phyloP scores from a whole-genome alignment of 2,113 vertebrate genomes.

The Sinocyclocheilus anophthalmus region DNA sequence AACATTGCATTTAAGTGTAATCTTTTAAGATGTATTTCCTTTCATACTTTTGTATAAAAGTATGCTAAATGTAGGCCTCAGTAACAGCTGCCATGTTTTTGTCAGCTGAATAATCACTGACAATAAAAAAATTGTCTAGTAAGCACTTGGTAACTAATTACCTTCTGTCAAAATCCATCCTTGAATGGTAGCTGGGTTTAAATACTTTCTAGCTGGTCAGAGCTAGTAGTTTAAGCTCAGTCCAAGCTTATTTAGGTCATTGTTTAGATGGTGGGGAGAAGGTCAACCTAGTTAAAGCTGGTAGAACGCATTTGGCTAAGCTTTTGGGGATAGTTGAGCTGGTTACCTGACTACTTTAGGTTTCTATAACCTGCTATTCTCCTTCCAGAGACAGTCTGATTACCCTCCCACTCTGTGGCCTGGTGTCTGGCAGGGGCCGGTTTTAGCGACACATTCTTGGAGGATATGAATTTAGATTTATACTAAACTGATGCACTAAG shows the following conservation, averaged over 20 bases:
- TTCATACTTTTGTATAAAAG: neutral
- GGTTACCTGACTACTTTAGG: neutral
- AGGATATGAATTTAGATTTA: conserved; percentile 51
- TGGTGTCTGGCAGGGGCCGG: conserved; percentile 38
- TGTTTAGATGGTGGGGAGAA: neutral
- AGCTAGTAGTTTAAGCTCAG: neutral
- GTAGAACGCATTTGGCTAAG: neutral
- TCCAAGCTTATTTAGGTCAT: neutral
- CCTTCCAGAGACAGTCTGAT: neutral
- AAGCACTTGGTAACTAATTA: neutral
- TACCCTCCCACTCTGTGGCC: conserved; percentile 33
- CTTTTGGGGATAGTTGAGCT: neutral
- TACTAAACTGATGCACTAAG: conserved; percentile 57
- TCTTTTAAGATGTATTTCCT: neutral
- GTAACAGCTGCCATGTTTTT: neutral
- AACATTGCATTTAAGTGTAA: neutral
- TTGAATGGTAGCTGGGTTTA: neutral
- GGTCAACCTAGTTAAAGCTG: neutral
- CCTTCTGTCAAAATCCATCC: neutral
- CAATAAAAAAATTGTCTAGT: neutral
- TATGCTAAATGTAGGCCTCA: neutral
- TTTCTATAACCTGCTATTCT: neutral
- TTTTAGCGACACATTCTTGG: conserved; percentile 52
- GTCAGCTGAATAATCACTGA: neutral
- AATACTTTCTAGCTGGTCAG: neutral